Evolutionary conservation across 2,113 vertebrate species (phyloP).

Genomic region (Piprites chloris): DNA sequence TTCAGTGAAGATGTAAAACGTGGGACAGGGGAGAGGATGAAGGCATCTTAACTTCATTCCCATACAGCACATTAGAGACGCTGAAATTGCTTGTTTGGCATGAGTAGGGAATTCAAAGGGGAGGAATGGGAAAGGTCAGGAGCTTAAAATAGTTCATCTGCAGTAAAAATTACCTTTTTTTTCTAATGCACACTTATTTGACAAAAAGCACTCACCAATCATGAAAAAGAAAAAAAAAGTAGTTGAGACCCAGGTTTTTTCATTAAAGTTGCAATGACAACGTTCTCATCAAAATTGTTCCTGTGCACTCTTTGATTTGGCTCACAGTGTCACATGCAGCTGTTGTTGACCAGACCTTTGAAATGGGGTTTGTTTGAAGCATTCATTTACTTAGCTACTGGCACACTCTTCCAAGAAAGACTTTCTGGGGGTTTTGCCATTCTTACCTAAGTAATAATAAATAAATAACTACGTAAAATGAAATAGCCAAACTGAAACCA

Average conservation of each 20-base stretch:
- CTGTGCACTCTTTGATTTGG: not conserved
- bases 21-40: not conserved
- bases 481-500: not conserved
- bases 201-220: not conserved
- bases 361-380: not conserved
- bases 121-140: not conserved
- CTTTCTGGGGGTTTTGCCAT: not conserved
- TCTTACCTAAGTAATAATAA: not conserved
- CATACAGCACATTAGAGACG: not conserved
- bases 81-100: not conserved
- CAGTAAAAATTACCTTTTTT: not conserved
- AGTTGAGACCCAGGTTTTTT: not conserved
- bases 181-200: not conserved
- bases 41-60: not conserved
- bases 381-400: not conserved
- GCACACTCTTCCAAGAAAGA: not conserved
- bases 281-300: not conserved
- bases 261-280: not conserved
- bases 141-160: not conserved
- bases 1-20: rapidly evolving
- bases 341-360: not conserved
- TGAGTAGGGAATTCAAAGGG: not conserved
- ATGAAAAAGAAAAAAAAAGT: not conserved
- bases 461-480: not conserved
- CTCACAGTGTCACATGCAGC: not conserved